Conservation (phyloP, 2,888 invertebrate genomes). For the Lithophane semibrunnea region DNA sequence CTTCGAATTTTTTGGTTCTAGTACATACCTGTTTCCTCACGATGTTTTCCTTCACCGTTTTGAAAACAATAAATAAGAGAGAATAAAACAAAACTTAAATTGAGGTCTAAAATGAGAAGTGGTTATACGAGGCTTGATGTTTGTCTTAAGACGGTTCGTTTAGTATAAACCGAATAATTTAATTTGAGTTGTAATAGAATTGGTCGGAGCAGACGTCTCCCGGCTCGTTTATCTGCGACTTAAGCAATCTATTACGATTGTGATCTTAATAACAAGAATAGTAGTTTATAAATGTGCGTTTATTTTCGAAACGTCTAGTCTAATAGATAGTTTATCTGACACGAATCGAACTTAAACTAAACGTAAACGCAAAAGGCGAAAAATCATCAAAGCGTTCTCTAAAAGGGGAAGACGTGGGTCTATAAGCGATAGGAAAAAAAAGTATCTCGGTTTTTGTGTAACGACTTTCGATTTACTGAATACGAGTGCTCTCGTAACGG, state of each 20-base stretch:
- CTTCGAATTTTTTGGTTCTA: neutral
- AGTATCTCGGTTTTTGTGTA: conserved; percentile 86
- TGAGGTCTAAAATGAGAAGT: neutral
- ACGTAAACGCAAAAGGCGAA: conserved; percentile 75
- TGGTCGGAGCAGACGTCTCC: conserved; percentile 28
- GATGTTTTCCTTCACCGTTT: neutral
- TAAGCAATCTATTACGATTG: conserved; percentile 28
- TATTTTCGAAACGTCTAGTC: conserved; percentile 6
- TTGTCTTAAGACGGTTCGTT: conserved; percentile 32
- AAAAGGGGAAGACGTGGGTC: conserved; percentile 78
- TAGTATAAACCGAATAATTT: conserved; percentile 22
- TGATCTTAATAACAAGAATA: conserved; percentile 16
- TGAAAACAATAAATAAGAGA: neutral
- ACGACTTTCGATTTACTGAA: conserved; percentile 88
- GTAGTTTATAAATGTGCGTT: neutral
- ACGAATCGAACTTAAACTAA: conserved; percentile 52
- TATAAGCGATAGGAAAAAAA: conserved; percentile 82
- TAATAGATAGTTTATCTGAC: conserved; percentile 16
- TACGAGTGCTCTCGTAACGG: conserved; percentile 86
- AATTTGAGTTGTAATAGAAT: conserved; percentile 38
- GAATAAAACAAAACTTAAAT: neutral
- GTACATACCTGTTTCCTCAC: neutral
- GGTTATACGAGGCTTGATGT: conserved; percentile 9
- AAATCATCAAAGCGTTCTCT: conserved; percentile 80
- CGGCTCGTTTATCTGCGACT: conserved; percentile 22